phyloP scores from a whole-genome alignment of 2,797 vertebrate genomes.

The Typhlichthys subterraneus region DNA sequence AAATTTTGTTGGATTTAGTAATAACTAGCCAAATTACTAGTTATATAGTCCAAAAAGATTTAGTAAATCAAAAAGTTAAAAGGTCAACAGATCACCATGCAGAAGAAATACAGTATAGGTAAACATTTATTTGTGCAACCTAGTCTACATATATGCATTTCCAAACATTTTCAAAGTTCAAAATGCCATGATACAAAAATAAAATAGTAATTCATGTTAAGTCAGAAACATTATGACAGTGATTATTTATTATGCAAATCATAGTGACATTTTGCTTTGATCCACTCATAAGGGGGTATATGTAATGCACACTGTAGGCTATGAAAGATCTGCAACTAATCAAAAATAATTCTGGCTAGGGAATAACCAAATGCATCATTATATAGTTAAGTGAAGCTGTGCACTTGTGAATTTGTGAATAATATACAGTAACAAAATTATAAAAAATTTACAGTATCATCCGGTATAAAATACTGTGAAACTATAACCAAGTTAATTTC shows the following conservation, averaged over 20 bases:
- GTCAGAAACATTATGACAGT: no score
- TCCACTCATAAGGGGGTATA: slow-evolving; percentile 20
- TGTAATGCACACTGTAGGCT: slow-evolving; percentile 42
- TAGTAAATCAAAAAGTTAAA: no score
- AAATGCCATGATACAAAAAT: background rate
- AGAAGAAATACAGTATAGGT: no score
- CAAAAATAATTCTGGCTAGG: slow-evolving; percentile 52
- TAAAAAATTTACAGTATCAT: background rate
- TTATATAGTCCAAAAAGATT: no score
- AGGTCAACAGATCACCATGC: no score
- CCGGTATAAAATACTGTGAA: background rate
- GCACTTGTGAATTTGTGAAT: no score
- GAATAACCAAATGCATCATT: slow-evolving; percentile 50
- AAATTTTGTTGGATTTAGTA: no score
- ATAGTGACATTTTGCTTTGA: slow-evolving; percentile 2
- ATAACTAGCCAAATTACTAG: no score
- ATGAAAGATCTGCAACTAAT: slow-evolving; percentile 41
- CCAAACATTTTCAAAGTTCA: background rate
- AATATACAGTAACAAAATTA: background rate
- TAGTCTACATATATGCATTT: background rate
- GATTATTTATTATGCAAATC: slow-evolving; percentile 34
- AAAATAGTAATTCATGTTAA: background rate
- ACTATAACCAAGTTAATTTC: background rate
- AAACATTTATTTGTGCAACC: no score
- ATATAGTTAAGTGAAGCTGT: no score